phyloP scores from a whole-genome alignment of 2,113 vertebrate genomes.

The Pungitius pungitius region DNA sequence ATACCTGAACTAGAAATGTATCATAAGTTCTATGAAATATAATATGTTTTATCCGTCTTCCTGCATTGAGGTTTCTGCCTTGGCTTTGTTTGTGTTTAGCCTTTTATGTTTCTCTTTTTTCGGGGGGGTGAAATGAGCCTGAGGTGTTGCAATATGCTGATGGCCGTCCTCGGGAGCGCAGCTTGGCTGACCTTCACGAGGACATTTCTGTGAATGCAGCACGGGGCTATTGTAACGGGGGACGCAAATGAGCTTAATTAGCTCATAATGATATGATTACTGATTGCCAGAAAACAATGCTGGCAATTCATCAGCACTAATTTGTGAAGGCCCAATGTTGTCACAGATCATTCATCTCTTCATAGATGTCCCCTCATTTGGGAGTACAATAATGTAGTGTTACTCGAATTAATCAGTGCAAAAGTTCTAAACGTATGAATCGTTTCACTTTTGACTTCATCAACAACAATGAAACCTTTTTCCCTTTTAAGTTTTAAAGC shows the following conservation, averaged over 20 bases:
- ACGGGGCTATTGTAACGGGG: constrained; percentile 44
- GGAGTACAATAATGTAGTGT: not conserved
- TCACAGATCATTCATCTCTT: not conserved
- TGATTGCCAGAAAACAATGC: constrained; percentile 32
- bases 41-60: not conserved
- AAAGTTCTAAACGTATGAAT: not conserved
- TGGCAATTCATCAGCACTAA: constrained; percentile 24
- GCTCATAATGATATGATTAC: constrained; percentile 53
- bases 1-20: not conserved
- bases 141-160: constrained; percentile 58
- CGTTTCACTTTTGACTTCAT: not conserved
- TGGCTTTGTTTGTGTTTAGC: constrained; percentile 48
- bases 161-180: constrained; percentile 35
- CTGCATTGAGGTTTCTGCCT: constrained; percentile 1
- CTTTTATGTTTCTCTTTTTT: constrained; percentile 4
- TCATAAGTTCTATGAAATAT: not conserved
- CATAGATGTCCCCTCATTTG: constrained; percentile 24
- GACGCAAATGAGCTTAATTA: constrained; percentile 56
- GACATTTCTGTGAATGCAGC: constrained; percentile 58
- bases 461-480: not conserved
- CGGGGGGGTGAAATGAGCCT: constrained; percentile 44
- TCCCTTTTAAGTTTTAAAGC: not conserved
- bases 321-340: constrained; percentile 10
- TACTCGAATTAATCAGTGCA: constrained; percentile 2
- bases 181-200: constrained; percentile 72